Evolutionary conservation across 2,797 vertebrate species (phyloP).

Genomic region (Cephalopachus bancanus): DNA sequence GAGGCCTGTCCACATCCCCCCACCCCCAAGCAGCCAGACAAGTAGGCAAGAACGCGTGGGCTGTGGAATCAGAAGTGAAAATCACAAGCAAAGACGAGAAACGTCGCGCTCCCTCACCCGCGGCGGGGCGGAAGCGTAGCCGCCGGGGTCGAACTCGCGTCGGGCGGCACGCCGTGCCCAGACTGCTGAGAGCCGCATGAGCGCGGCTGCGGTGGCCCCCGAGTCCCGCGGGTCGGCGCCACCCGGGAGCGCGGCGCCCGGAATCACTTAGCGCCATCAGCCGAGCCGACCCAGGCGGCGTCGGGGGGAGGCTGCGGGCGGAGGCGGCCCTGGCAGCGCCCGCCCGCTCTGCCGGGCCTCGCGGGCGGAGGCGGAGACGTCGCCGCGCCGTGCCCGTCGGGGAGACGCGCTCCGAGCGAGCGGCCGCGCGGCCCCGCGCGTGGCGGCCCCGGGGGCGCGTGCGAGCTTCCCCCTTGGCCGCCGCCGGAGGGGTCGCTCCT

Average conservation of each 20-base stretch:
- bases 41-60: too few relatives aligned
- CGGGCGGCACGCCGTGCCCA: not conserved
- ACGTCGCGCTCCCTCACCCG: too few relatives aligned
- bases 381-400: not conserved
- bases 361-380: too few relatives aligned
- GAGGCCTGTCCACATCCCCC: too few relatives aligned
- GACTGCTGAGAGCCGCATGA: not conserved
- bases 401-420: not conserved
- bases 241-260: not conserved
- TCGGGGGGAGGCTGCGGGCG: not conserved
- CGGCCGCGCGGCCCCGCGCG: not conserved
- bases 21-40: not conserved
- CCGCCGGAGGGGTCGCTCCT: not conserved
- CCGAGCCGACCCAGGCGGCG: not conserved
- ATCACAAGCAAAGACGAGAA: not conserved
- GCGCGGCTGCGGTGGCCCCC: not conserved
- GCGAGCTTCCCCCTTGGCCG: not conserved
- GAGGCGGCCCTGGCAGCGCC: not conserved
- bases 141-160: not conserved
- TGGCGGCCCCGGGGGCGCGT: not conserved
- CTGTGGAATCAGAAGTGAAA: too few relatives aligned
- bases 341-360: too few relatives aligned
- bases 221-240: not conserved
- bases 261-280: not conserved
- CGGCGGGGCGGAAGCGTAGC: not conserved